These are phyloP conservation scores for Lucilia sericata DNA, from an alignment of 1,140 invertebrate genomes.

Conservation along the genomic window DNA sequence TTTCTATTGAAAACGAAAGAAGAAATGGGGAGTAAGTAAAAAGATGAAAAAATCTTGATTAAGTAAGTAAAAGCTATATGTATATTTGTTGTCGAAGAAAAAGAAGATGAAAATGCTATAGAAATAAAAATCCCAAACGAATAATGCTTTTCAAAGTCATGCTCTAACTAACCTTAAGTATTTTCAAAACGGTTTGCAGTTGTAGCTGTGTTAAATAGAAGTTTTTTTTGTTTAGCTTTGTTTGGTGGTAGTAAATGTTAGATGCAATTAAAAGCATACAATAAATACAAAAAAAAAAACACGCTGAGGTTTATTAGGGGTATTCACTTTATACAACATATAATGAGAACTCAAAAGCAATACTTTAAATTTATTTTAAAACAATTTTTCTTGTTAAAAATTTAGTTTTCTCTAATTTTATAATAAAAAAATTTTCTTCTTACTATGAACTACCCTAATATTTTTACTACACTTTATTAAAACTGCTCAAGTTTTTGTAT, in stretches of 20 bases:
- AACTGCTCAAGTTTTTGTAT: too few species aligned
- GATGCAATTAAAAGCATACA: slow-evolving; percentile 29
- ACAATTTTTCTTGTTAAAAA: too few species aligned
- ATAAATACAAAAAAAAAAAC: neutral
- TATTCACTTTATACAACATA: neutral
- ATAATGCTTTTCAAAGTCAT: slow-evolving; percentile 8
- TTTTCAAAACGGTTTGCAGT: neutral
- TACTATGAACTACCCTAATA: too few species aligned
- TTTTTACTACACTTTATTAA: too few species aligned
- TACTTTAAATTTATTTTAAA: too few species aligned
- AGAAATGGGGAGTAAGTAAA: neutral
- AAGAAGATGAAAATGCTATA: neutral
- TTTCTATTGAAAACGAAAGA: slow-evolving; percentile 16
- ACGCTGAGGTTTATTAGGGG: neutral
- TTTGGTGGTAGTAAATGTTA: neutral
- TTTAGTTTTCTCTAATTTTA: too few species aligned
- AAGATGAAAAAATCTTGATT: neutral
- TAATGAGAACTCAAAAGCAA: too few species aligned
- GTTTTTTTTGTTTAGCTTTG: neutral
- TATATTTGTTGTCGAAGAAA: neutral
- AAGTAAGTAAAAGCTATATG: neutral
- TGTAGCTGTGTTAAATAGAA: neutral
- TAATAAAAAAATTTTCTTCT: too few species aligned
- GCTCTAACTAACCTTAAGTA: slow-evolving; percentile 19
- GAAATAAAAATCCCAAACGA: neutral